Conservation (phyloP, 2,113 vertebrate genomes). For the Clarias magur region DNA sequence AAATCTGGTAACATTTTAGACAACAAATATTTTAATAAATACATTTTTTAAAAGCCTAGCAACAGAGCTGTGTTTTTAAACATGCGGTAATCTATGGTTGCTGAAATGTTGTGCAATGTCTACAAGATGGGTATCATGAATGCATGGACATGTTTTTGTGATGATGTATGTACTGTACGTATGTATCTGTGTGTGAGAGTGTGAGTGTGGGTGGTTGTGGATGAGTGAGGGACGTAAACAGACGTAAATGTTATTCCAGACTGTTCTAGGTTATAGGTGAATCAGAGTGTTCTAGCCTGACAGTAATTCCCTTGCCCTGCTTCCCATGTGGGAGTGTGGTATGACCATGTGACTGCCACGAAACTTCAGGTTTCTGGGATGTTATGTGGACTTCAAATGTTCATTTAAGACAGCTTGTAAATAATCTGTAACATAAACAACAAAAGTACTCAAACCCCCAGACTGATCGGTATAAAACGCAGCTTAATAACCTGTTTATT, state of each 20-base stretch:
- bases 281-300: conserved; percentile 20
- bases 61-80: not conserved
- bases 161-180: not conserved
- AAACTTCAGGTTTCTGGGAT: not conserved
- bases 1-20: too few relatives aligned
- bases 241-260: conserved; percentile 1
- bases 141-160: not conserved
- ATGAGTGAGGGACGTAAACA: not conserved
- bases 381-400: not conserved
- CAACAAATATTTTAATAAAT: too few relatives aligned
- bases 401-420: not conserved
- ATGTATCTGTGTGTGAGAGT: not conserved
- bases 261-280: not conserved
- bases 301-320: conserved; percentile 30
- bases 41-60: too few relatives aligned
- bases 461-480: not conserved
- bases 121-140: not conserved
- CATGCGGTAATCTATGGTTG: not conserved
- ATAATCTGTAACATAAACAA: conserved; percentile 7
- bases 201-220: not conserved
- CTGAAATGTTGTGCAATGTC: not conserved
- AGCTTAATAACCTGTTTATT: not conserved
- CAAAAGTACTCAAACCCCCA: not conserved
- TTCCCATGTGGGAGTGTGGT: conserved; percentile 26
- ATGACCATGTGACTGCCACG: conserved; percentile 16